Evolutionary conservation across 2,888 invertebrate species (phyloP).

Genomic region (Ctenicera cuprea): DNA sequence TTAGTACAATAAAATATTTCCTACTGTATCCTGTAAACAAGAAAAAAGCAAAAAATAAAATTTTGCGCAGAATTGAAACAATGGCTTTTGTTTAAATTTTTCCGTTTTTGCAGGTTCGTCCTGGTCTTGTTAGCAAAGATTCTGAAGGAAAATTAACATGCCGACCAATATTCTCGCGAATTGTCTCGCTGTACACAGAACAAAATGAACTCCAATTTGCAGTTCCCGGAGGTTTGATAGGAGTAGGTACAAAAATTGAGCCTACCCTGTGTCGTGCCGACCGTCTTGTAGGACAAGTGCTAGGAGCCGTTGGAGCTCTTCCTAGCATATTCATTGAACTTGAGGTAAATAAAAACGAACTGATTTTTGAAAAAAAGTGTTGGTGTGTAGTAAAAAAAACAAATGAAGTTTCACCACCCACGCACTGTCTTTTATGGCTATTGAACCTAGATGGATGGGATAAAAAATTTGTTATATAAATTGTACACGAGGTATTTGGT

Average conservation of each 20-base stretch:
- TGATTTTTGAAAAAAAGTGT: constrained; percentile 16
- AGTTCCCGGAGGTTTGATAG: constrained; percentile 99
- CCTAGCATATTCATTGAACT: constrained; percentile 98
- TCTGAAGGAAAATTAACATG: constrained; percentile 96
- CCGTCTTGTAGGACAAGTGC: constrained; percentile 95
- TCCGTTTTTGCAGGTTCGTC: constrained; percentile 78
- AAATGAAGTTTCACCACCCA: too few relatives aligned
- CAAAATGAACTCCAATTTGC: constrained; percentile 99
- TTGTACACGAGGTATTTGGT: too few relatives aligned
- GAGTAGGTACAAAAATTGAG: constrained; percentile 99
- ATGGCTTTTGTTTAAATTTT: too few relatives aligned
- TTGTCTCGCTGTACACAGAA: constrained; percentile 97
- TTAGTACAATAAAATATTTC: too few relatives aligned
- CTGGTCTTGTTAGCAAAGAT: constrained; percentile 98
- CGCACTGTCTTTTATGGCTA: too few relatives aligned
- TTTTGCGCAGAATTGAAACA: not conserved
- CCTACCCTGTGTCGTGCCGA: constrained; percentile 99
- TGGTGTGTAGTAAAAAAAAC: too few relatives aligned
- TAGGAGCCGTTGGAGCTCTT: constrained; percentile 95
- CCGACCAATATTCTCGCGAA: constrained; percentile 96
- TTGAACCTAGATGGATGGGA: too few relatives aligned
- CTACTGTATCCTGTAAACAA: too few relatives aligned
- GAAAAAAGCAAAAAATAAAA: too few relatives aligned
- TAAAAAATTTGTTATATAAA: too few relatives aligned
- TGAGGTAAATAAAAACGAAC: constrained; percentile 84